Percentiles rank a stretch among this genome's conserved stretches.
phyloP scores from a whole-genome alignment of 2,888 invertebrate species.

The Neoascia interrupta region DNA sequence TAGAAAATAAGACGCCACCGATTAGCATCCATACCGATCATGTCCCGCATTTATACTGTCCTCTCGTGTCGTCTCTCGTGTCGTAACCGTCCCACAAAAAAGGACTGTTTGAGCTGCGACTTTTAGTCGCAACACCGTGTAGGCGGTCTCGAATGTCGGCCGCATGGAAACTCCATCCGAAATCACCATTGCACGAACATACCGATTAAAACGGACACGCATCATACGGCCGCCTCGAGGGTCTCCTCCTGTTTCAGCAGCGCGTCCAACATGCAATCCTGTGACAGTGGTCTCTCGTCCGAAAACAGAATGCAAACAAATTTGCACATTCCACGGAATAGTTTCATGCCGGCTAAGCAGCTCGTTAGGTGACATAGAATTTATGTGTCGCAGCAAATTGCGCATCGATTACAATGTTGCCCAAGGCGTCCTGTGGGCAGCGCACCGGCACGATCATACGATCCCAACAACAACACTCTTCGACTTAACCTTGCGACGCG shows the following conservation, averaged over 20 bases:
- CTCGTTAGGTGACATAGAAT: slow-evolving; percentile 62
- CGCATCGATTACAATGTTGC: slow-evolving; percentile 30
- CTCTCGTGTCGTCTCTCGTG: slow-evolving; percentile 2
- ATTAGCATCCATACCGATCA: slow-evolving; percentile 44
- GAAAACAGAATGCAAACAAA: slow-evolving; percentile 29
- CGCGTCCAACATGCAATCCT: slow-evolving; percentile 44
- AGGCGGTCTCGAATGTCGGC: slow-evolving; percentile 57
- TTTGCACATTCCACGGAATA: slow-evolving; percentile 49
- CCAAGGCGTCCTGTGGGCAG: too few relatives aligned
- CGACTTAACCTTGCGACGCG: slow-evolving; percentile 3
- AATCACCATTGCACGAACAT: slow-evolving; percentile 54
- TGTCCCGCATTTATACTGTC: slow-evolving; percentile 30
- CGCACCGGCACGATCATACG: slow-evolving; percentile 68
- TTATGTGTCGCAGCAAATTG: slow-evolving; percentile 58
- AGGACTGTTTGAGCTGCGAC: slow-evolving; percentile 11
- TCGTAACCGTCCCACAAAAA: slow-evolving; percentile 28
- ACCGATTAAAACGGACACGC: slow-evolving; percentile 47
- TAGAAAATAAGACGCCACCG: slow-evolving; percentile 39
- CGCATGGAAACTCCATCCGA: slow-evolving; percentile 39
- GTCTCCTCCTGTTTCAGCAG: slow-evolving; percentile 4
- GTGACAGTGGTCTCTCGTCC: slow-evolving; percentile 28
- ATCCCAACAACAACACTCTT: slow-evolving; percentile 52
- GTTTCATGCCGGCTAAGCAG: slow-evolving; percentile 12
- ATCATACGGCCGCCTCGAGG: slow-evolving; percentile 18
- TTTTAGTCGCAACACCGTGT: slow-evolving; percentile 31